phyloP scores from a whole-genome alignment of 2,113 vertebrate species.

The Noturus placidus region DNA sequence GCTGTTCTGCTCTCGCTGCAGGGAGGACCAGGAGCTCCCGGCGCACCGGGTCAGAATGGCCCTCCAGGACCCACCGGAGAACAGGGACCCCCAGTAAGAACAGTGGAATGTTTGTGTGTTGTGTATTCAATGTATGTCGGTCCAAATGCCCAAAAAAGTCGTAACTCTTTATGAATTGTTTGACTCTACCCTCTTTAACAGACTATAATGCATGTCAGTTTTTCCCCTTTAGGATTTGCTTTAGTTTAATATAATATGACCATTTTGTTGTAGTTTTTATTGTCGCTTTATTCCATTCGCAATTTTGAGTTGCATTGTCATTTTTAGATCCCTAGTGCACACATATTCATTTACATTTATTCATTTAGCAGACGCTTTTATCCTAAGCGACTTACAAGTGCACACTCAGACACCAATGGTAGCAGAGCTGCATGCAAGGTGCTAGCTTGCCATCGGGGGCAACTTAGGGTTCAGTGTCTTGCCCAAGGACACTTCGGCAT shows the following conservation, averaged over 20 bases:
- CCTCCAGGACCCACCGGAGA: conserved; percentile 83
- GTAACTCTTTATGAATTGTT: background rate
- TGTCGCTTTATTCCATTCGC: background rate
- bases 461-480: too few species aligned
- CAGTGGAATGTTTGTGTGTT: background rate
- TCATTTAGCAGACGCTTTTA: too few species aligned
- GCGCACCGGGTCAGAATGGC: conserved; percentile 82
- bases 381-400: too few species aligned
- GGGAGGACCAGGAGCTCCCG: conserved; percentile 90
- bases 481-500: too few species aligned
- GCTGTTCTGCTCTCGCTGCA: conserved; percentile 54
- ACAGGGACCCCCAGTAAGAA: conserved; percentile 87
- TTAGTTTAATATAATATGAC: background rate
- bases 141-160: background rate
- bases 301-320: too few species aligned
- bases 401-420: too few species aligned
- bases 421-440: too few species aligned
- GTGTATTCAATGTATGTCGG: background rate
- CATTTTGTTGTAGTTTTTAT: background rate
- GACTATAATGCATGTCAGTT: background rate
- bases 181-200: background rate
- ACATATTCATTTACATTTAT: too few species aligned
- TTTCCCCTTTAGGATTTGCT: too few species aligned
- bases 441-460: too few species aligned
- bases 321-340: too few species aligned